Percentiles rank a stretch among this genome's conserved stretches.
phyloP scores from a whole-genome alignment of 2,113 vertebrate species.

The Tenrec ecaudatus region DNA sequence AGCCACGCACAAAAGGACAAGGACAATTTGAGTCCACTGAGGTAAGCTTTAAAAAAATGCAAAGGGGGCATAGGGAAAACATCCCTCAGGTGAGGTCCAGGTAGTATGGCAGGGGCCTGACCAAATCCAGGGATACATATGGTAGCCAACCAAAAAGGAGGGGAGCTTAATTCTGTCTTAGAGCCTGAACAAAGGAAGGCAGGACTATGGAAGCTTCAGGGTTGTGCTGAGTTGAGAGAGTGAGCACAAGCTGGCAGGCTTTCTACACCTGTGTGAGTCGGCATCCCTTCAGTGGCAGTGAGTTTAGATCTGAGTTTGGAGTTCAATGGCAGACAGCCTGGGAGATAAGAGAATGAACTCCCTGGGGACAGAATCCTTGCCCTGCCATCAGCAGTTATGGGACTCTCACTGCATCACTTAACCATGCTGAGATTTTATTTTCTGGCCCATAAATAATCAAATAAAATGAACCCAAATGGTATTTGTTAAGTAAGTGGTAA shows the following conservation, averaged over 20 bases:
- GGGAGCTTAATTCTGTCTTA: no score
- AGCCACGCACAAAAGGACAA: no score
- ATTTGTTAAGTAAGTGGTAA: not conserved
- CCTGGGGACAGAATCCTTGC: not conserved
- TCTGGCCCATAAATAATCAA: not conserved
- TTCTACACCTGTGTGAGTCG: no score
- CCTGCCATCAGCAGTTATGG: not conserved
- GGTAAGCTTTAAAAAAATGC: no score
- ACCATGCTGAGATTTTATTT: not conserved
- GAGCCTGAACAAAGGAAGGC: not conserved
- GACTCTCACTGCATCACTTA: not conserved
- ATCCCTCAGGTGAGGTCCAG: no score
- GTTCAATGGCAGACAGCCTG: not conserved
- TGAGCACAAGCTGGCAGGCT: not conserved
- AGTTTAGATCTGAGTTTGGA: no score
- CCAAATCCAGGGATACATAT: no score
- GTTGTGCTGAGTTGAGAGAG: not conserved
- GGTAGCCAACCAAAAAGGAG: no score
- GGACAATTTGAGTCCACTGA: no score
- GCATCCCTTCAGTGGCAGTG: no score
- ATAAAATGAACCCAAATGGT: not conserved
- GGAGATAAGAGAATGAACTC: not conserved
- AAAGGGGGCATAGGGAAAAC: no score
- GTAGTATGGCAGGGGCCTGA: no score
- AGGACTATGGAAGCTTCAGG: not conserved